A percentile compares a stretch with the other conserved stretches of the same genome.
phyloP scores from a whole-genome alignment of 2,113 vertebrate species.

The Todiramphus chloris region DNA sequence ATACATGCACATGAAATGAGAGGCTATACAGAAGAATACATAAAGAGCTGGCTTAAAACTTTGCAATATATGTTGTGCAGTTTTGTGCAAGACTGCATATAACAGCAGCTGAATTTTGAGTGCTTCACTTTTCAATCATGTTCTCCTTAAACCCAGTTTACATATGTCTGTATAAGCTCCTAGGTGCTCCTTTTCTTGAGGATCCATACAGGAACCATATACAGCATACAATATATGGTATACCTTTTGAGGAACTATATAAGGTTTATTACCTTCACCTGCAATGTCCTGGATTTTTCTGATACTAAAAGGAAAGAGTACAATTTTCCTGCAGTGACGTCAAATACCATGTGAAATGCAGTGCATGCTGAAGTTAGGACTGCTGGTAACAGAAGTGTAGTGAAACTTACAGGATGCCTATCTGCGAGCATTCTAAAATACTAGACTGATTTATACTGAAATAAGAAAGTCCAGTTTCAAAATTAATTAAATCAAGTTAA shows the following conservation, averaged over 20 bases:
- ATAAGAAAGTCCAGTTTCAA: not conserved
- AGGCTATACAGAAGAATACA: not conserved
- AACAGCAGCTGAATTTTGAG: not conserved
- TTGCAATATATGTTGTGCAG: not conserved
- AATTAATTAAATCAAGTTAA: not conserved
- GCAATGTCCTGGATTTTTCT: not conserved
- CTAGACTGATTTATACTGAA: not conserved
- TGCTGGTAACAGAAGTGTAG: not conserved
- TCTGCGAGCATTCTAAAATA: not conserved
- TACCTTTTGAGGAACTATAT: not conserved
- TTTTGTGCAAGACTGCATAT: not conserved
- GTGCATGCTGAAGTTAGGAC: not conserved
- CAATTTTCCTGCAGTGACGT: not conserved
- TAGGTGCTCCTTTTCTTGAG: not conserved
- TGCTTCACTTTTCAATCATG: not conserved
- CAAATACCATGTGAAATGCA: not conserved
- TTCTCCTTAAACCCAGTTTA: not conserved
- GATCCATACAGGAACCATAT: not conserved
- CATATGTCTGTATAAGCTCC: not conserved
- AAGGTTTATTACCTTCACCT: not conserved
- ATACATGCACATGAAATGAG: not conserved
- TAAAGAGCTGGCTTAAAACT: not conserved
- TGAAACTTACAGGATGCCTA: not conserved
- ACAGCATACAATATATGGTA: not conserved
- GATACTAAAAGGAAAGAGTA: not conserved